Conservation (phyloP, 2,113 vertebrate species). For the Nibea coibor region DNA sequence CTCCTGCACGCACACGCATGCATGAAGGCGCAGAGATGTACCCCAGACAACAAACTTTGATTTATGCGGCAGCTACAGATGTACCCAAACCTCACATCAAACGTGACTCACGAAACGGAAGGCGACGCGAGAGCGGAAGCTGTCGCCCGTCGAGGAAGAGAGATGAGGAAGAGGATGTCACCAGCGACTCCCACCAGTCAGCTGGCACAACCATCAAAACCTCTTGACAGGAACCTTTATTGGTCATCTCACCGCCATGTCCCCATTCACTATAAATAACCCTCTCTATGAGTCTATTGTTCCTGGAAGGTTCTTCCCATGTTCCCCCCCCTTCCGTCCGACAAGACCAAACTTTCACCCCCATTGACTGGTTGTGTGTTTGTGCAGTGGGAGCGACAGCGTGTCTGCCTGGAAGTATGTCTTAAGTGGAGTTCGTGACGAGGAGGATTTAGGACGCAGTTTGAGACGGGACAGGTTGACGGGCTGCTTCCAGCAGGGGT, state of each 20-base stretch:
- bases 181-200: slow-evolving; percentile 44
- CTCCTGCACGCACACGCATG: neutral
- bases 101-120: slow-evolving; percentile 47
- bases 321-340: neutral
- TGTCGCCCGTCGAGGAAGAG: slow-evolving; percentile 53
- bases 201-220: slow-evolving; percentile 66
- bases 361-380: slow-evolving; percentile 39
- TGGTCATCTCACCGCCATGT: slow-evolving; percentile 51
- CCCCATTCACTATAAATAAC: slow-evolving; percentile 66
- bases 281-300: slow-evolving; percentile 67
- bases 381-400: slow-evolving; percentile 38
- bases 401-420: slow-evolving; percentile 51
- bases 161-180: slow-evolving; percentile 69
- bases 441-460: slow-evolving; percentile 9
- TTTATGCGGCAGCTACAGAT: slow-evolving; percentile 52
- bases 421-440: neutral
- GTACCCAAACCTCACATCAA: slow-evolving; percentile 38
- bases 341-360: slow-evolving; percentile 67
- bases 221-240: slow-evolving; percentile 50
- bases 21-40: neutral
- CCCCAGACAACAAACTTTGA: slow-evolving; percentile 41
- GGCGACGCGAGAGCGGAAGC: slow-evolving; percentile 51
- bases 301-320: slow-evolving; percentile 66
- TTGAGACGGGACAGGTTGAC: slow-evolving; percentile 22
- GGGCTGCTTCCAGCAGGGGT: slow-evolving; percentile 29